Evolutionary conservation across 1,140 invertebrate species (phyloP).

Genomic region (Ceratina japonica): DNA sequence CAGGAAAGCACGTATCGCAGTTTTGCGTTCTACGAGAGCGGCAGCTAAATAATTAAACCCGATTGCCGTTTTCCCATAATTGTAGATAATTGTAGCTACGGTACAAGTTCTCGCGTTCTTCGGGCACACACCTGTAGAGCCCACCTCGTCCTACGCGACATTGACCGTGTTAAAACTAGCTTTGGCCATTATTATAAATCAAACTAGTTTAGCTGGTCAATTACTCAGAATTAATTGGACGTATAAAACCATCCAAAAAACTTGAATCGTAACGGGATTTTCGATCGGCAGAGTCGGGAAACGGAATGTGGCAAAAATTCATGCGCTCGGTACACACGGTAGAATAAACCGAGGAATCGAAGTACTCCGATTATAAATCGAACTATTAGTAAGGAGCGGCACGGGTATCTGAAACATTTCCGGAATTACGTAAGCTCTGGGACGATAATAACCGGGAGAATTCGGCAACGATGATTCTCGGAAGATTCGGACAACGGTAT

Average conservation of each 20-base stretch:
- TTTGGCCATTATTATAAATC: background rate
- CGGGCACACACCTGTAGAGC: background rate
- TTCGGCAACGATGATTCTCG: background rate
- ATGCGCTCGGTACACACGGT: too few species aligned
- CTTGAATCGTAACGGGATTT: background rate
- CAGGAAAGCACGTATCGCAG: background rate
- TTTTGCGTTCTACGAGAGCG: background rate
- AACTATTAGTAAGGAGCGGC: too few species aligned
- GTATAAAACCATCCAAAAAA: background rate
- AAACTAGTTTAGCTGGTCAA: background rate
- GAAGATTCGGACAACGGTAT: constrained; percentile 23
- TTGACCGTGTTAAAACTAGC: background rate
- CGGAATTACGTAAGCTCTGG: background rate
- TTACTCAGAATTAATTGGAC: background rate
- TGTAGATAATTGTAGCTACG: background rate
- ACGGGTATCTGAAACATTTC: too few species aligned
- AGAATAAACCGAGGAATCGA: too few species aligned
- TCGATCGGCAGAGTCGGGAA: too few species aligned
- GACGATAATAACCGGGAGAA: constrained; percentile 27
- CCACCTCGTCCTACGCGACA: too few species aligned
- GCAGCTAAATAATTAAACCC: background rate
- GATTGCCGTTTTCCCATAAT: background rate
- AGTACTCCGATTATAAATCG: too few species aligned
- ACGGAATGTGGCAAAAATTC: too few species aligned
- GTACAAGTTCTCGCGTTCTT: background rate